These are phyloP conservation scores for Dermatemys mawii DNA, from an alignment of 2,113 vertebrate genomes.

Conservation along the genomic window DNA sequence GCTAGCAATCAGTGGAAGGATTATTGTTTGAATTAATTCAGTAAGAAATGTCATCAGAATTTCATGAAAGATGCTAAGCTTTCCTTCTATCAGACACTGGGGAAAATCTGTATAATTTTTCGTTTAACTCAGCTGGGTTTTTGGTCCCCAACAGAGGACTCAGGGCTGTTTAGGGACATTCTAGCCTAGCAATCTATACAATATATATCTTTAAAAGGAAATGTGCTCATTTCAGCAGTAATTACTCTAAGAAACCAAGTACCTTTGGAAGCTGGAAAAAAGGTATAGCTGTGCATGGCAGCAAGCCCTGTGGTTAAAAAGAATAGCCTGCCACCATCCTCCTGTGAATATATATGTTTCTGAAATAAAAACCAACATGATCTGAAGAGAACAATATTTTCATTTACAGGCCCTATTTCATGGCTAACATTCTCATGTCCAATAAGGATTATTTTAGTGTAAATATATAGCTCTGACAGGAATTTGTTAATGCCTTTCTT, in stretches of 20 bases:
- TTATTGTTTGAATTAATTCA: constrained; percentile 20
- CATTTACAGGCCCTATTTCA: neutral
- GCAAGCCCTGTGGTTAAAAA: neutral
- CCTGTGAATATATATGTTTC: neutral
- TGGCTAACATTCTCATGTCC: neutral
- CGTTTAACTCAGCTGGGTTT: neutral
- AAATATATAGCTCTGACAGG: neutral
- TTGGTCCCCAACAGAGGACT: neutral
- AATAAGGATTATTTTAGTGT: neutral
- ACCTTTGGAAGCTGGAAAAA: neutral
- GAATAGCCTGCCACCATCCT: neutral
- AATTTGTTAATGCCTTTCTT: neutral
- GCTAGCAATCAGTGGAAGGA: constrained; percentile 5
- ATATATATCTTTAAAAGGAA: neutral
- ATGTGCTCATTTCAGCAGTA: neutral
- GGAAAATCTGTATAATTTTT: neutral
- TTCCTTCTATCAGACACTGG: neutral
- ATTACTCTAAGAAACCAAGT: neutral
- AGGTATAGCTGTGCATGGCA: neutral
- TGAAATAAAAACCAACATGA: neutral
- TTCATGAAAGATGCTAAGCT: neutral
- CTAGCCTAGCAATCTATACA: neutral
- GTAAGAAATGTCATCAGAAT: neutral
- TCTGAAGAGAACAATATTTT: neutral
- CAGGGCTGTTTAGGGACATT: neutral